phyloP scores from a whole-genome alignment of 2,797 vertebrate species.

The Enteromius argenteus region DNA sequence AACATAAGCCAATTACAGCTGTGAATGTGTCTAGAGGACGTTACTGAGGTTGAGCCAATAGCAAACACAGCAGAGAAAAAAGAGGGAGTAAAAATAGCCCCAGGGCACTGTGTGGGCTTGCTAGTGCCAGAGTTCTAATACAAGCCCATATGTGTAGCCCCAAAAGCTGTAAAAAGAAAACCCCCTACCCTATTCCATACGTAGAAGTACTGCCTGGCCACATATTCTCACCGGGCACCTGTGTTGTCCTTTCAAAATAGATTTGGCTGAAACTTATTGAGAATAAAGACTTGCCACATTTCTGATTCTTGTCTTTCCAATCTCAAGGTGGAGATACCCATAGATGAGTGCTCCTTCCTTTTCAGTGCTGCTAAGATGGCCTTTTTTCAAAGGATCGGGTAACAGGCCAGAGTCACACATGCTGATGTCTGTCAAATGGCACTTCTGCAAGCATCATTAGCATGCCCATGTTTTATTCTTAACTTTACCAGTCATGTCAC shows the following conservation, averaged over 20 bases:
- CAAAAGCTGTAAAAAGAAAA: conserved; percentile 4
- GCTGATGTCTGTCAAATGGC: conserved; percentile 93
- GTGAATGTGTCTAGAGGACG: conserved; percentile 39
- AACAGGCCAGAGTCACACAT: conserved; percentile 84
- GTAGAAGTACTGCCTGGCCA: neutral
- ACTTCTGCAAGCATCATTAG: conserved; percentile 88
- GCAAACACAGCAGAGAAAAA: conserved; percentile 29
- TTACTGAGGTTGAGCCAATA: conserved; percentile 52
- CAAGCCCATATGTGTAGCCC: conserved; percentile 24
- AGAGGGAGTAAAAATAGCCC: conserved; percentile 65
- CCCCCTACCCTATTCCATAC: neutral
- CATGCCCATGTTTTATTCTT: conserved; percentile 80
- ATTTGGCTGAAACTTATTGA: conserved; percentile 11
- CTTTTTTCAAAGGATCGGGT: conserved; percentile 88
- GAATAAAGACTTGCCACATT: conserved; percentile 50
- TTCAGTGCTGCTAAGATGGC: conserved; percentile 83
- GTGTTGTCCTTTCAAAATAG: conserved; percentile 16
- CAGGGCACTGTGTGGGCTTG: conserved; percentile 53
- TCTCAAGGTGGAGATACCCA: conserved; percentile 80
- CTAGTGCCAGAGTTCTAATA: conserved; percentile 9
- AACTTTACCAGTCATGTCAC: conserved; percentile 71
- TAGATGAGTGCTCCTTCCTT: conserved; percentile 81
- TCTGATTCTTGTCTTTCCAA: conserved; percentile 73
- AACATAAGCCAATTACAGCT: conserved; percentile 51
- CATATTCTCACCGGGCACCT: neutral